A percentile compares a stretch with the other conserved stretches of the same genome.
phyloP scores from a whole-genome alignment of 2,797 vertebrate species.

The Epinephelus coioides region DNA sequence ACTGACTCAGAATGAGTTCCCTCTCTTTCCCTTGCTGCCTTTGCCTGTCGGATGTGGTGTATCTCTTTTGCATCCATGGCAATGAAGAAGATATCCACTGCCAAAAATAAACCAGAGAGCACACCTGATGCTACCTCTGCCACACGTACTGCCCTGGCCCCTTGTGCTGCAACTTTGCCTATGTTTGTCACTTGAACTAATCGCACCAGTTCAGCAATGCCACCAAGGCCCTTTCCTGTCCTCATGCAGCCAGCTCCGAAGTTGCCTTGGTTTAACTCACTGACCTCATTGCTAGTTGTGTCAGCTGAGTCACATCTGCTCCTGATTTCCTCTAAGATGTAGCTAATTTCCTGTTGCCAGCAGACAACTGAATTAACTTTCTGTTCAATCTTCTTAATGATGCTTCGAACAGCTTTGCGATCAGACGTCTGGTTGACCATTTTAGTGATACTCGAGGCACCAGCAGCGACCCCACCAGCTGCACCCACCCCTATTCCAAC shows the following conservation, averaged over 20 bases:
- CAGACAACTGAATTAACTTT: conserved; percentile 28
- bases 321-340: background rate
- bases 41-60: conserved; percentile 31
- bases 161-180: conserved; percentile 43
- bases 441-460: conserved; percentile 60
- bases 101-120: conserved; percentile 32
- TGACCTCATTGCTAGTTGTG: fast-evolving
- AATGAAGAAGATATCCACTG: conserved; percentile 45
- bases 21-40: no score
- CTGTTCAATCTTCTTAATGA: conserved; percentile 35
- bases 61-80: conserved; percentile 65
- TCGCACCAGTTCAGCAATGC: conserved; percentile 35
- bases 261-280: fast-evolving
- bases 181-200: conserved; percentile 32
- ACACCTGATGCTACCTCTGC: conserved; percentile 28
- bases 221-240: background rate
- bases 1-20: no score
- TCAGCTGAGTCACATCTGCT: background rate
- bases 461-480: conserved; percentile 29
- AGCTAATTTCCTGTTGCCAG: conserved; percentile 5
- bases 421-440: conserved; percentile 51
- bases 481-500: conserved; percentile 49
- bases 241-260: fast-evolving
- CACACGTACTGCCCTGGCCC: conserved; percentile 37
- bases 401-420: conserved; percentile 27